Evolutionary conservation across 2,888 invertebrate species (phyloP), one percentile per base, ranked within the genome.

Genomic region (Neria commutata): DNA sequence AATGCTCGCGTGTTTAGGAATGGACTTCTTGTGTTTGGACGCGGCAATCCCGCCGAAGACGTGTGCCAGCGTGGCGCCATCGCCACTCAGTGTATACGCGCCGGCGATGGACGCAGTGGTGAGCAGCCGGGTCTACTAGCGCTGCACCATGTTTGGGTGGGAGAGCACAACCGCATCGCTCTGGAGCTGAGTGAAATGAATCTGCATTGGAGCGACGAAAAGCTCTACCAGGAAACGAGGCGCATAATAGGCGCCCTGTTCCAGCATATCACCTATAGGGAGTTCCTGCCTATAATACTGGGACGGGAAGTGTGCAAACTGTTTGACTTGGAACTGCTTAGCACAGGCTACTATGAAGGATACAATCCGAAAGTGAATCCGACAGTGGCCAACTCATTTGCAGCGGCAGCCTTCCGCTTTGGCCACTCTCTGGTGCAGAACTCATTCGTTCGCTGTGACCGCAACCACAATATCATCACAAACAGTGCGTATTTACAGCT

Each of bases 171-270:
- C 77, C 87, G 89, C 61, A 85, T 95, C 67, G 91, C 93, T 1
- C 84, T 86, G 65, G 86, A 88, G 67, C 78, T 95, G 40, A 85
- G 88, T 4, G 85, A 86, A 48, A 73, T 93, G 40, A 95, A 95
- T 83, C 87, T 88, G 0, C 91, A 91, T 71, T 95, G 95, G 95
- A 89, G 89, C 71, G 95, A 95, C 74, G 94, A 95, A 75, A 89
- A 90, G 75, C 83, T 92, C 11, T 94, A 90, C 77, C 93, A 94
- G 73, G 95, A 95, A 80, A 87, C 92, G 0, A 84, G 94, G 21
- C 88, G 89, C 67, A 91, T 95, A 51, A 85, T 95, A 3, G 90
- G 89, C 1, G 94, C 94, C 14, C 85, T 91, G 77, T 83, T 93
- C 50, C 94, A 94, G 76, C 93, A 92, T 69, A 91, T 94, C 57